These are phyloP conservation scores for Boleophthalmus pectinirostris DNA, from an alignment of 2,113 vertebrate genomes.

Conservation along the genomic window DNA sequence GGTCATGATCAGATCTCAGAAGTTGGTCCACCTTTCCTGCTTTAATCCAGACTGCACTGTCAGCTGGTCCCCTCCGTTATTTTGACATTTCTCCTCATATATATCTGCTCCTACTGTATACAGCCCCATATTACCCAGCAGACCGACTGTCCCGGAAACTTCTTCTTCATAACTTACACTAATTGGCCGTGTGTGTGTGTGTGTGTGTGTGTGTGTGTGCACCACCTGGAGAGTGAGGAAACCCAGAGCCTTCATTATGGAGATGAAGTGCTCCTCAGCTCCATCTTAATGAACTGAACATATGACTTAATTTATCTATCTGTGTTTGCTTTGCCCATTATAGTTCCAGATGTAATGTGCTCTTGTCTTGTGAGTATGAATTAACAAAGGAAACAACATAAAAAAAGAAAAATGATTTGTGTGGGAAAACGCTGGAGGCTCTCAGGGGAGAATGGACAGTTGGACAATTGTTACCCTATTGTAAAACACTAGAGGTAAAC, in stretches of 20 bases:
- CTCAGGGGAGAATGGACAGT: too few species aligned
- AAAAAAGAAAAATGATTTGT: too few species aligned
- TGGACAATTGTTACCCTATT: too few species aligned
- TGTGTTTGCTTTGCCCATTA: not conserved
- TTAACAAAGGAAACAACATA: not conserved
- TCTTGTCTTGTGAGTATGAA: not conserved
- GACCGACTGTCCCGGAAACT: not conserved
- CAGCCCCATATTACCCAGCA: not conserved
- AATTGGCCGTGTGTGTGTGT: constrained; percentile 30
- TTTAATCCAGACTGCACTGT: not conserved
- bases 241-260: constrained; percentile 31
- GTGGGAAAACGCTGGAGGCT: too few species aligned
- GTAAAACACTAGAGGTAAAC: too few species aligned
- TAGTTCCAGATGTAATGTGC: not conserved
- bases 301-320: not conserved
- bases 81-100: not conserved
- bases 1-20: not conserved
- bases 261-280: constrained; percentile 31
- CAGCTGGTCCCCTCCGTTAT: not conserved
- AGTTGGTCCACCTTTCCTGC: not conserved
- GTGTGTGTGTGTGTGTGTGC: not conserved
- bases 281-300: constrained; percentile 13
- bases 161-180: constrained; percentile 25
- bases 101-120: not conserved
- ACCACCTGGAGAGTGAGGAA: constrained; percentile 27